Evolutionary conservation across 1,140 invertebrate genomes (phyloP).

Genomic region (Batillaria attramentaria): DNA sequence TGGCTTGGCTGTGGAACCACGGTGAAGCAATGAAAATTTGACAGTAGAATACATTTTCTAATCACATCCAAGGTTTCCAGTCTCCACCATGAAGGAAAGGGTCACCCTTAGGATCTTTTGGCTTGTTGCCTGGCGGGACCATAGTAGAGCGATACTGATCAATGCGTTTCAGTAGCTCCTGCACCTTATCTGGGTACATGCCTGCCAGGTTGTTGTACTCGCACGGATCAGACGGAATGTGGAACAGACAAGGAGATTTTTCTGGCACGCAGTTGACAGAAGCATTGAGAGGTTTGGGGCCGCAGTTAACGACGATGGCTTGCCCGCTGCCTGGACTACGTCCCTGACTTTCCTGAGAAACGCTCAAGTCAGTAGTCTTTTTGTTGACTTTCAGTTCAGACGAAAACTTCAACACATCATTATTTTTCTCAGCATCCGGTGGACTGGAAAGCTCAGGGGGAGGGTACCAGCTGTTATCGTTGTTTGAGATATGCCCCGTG

Average conservation of each 20-base stretch:
- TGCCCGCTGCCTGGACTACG: not conserved
- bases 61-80: constrained; percentile 58
- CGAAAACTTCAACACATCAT: not conserved
- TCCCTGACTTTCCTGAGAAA: not conserved
- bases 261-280: constrained; percentile 77
- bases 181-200: constrained; percentile 64
- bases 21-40: not conserved
- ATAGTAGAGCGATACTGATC: constrained; percentile 45
- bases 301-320: constrained; percentile 56
- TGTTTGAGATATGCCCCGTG: constrained; percentile 77
- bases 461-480: constrained; percentile 63
- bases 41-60: not conserved
- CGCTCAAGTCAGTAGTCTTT: not conserved
- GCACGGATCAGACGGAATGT: constrained; percentile 87
- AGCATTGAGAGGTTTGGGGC: constrained; percentile 53
- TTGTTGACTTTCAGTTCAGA: not conserved
- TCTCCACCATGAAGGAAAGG: constrained; percentile 52
- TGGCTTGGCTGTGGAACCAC: too few relatives aligned
- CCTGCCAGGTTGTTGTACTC: constrained; percentile 83
- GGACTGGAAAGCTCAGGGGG: constrained; percentile 25
- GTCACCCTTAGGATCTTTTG: constrained; percentile 48
- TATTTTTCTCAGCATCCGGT: not conserved
- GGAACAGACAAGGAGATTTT: constrained; percentile 82
- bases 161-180: constrained; percentile 73
- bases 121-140: constrained; percentile 57